A percentile compares a stretch with the other conserved stretches of the same genome.
phyloP scores from a whole-genome alignment of 2,888 invertebrate genomes.

The Labia minor region DNA sequence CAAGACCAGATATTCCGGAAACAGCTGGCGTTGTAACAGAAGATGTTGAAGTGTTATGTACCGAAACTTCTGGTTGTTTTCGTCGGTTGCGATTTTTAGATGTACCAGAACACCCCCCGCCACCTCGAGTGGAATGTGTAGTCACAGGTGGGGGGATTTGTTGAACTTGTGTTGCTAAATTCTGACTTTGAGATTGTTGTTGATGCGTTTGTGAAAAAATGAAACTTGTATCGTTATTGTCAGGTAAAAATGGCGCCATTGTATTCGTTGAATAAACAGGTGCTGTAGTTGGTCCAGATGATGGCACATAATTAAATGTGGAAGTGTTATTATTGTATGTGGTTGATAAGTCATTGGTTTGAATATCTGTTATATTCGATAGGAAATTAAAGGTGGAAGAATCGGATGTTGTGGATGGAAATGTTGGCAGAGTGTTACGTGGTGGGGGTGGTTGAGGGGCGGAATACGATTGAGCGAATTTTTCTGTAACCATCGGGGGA shows the following conservation, averaged over 20 bases:
- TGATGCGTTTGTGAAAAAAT: neutral
- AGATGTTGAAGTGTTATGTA: neutral
- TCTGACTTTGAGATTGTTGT: neutral
- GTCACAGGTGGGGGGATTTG: neutral
- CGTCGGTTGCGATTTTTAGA: neutral
- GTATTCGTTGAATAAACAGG: neutral
- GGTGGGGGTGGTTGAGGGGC: neutral
- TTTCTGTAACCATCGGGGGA: conserved; percentile 24
- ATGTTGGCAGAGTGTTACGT: neutral
- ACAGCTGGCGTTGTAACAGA: conserved; percentile 18
- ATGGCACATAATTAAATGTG: neutral
- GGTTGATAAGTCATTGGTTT: neutral
- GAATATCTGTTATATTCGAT: neutral
- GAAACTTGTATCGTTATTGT: neutral
- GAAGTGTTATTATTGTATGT: neutral
- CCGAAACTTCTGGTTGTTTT: neutral
- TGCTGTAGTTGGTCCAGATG: neutral
- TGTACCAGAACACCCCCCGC: neutral
- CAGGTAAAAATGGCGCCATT: neutral
- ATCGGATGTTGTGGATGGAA: neutral
- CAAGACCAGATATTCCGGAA: conserved; percentile 20
- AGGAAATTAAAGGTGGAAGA: neutral
- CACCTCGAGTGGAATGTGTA: neutral
- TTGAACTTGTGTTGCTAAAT: neutral
- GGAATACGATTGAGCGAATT: conserved; percentile 18